Conservation (phyloP, 1,140 invertebrate species). For the Lordiphosa stackelbergi region DNA sequence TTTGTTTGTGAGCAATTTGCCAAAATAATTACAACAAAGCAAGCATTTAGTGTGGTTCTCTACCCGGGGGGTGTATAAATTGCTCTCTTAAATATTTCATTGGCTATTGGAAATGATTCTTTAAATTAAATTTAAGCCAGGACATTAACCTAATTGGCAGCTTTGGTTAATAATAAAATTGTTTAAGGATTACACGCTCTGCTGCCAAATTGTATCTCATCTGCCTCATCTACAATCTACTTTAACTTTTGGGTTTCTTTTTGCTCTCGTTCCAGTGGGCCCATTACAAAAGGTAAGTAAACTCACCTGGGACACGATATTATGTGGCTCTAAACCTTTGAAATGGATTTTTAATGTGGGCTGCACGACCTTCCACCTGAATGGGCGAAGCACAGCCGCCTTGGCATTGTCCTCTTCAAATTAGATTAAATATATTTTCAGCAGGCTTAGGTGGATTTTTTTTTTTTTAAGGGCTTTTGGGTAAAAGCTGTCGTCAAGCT, state of each 20-base stretch:
- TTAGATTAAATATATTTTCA: conserved; percentile 56
- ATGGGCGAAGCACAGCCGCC: conserved; percentile 5
- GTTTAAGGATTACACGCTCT: conserved; percentile 54
- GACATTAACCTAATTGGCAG: conserved; percentile 66
- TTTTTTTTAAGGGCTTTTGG: conserved; percentile 20
- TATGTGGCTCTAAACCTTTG: conserved; percentile 32
- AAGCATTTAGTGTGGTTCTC: no score
- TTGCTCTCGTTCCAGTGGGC: conserved; percentile 26
- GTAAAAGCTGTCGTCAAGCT: conserved; percentile 33
- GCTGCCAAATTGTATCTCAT: conserved; percentile 50
- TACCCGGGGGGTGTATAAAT: no score
- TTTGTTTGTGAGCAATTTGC: no score
- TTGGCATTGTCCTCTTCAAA: conserved; percentile 26
- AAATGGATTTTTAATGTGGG: conserved; percentile 48
- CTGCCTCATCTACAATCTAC: conserved; percentile 32
- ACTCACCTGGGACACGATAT: conserved; percentile 1
- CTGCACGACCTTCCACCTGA: background rate
- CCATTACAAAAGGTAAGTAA: conserved; percentile 50
- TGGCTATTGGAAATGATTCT: no score
- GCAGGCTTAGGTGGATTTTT: conserved; percentile 16
- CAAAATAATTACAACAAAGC: no score
- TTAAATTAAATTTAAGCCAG: background rate
- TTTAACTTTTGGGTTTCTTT: conserved; percentile 48
- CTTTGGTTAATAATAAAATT: conserved; percentile 53
- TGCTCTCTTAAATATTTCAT: no score